Evolutionary conservation across 2,113 vertebrate genomes (phyloP), one percentile per base, ranked within the genome.

Genomic region (Takifugu flavidus): DNA sequence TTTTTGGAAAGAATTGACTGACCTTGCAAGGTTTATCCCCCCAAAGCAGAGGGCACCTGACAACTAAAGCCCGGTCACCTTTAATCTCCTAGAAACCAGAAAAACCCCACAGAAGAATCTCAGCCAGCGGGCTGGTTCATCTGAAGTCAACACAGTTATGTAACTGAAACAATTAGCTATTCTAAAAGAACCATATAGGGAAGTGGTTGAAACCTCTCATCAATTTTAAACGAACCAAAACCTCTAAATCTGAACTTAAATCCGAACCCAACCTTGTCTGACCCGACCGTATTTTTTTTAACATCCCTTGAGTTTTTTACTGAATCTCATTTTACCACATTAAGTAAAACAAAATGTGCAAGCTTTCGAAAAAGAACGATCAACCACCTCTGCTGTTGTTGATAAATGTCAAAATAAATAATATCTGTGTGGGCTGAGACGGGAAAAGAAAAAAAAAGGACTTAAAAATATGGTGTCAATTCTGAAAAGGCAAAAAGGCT

Each of bases 381-480:
- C 65, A 70, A 53, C 47, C 29, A 76, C 70, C 53, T 70, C 62
- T 65, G 59, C 72, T 57, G 49, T 20, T 75, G 65, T 53, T 72
- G 62, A 70, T 65, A 57, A 78, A 76, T 57, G 43, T 67, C 43
- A 31, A 73, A 64, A 69, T 54, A 72, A 74, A 59, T 56, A 76
- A 80, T 57, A 76, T 60, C 45, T 10, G 58, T 72, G 70, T 78
- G 77, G 80, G 77, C 60, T 65, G 56, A 29, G 4, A 13, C 14
- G 15, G n/a, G 6, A 47, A 47, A 47, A 47, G n/a, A 47, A 55
- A 57, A 62, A 56, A 52, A 60, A 53, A 50, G 72, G 67, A 57
- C 57, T 74, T 80, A 73, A 82, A 75, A 76, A 68, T 62, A 69
- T 71, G 54, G 74, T 82, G 75, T 82, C 82, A 79, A 68, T 80